Evolutionary conservation across 1,140 invertebrate genomes (phyloP).

Genomic region (Pseudobourletiella spinata): DNA sequence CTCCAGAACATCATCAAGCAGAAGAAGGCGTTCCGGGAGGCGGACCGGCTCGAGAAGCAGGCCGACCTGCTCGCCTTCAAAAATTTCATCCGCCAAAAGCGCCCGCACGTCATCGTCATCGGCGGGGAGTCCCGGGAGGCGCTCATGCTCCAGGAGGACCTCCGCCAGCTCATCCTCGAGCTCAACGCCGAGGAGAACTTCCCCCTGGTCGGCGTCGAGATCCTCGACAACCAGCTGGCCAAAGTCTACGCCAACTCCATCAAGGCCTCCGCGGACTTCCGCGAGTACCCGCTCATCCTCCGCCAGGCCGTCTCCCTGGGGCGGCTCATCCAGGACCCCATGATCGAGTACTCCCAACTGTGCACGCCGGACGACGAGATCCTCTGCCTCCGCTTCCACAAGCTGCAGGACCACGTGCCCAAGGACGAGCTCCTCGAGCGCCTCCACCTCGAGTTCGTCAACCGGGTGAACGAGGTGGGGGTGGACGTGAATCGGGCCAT

Average conservation of each 20-base stretch:
- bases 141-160: constrained; percentile 71
- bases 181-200: constrained; percentile 79
- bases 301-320: constrained; percentile 69
- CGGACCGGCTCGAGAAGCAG: constrained; percentile 65
- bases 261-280: constrained; percentile 56
- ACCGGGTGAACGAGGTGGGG: constrained; percentile 93
- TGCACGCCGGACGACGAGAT: constrained; percentile 54
- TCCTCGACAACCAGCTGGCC: constrained; percentile 85
- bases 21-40: constrained; percentile 60
- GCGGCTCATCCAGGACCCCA: constrained; percentile 84
- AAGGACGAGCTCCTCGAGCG: constrained; percentile 79
- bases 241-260: constrained; percentile 85
- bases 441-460: constrained; percentile 83
- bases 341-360: constrained; percentile 84
- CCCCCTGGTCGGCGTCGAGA: constrained; percentile 76
- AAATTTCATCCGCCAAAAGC: constrained; percentile 79
- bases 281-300: constrained; percentile 42
- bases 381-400: constrained; percentile 50
- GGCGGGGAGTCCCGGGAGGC: constrained; percentile 85
- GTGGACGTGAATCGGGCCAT: constrained; percentile 93
- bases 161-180: constrained; percentile 63
- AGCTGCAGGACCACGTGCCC: constrained; percentile 63
- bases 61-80: constrained; percentile 69
- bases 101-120: constrained; percentile 87
- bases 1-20: constrained; percentile 75